Conservation (phyloP, 2,113 vertebrate genomes). For the Egretta garzetta region DNA sequence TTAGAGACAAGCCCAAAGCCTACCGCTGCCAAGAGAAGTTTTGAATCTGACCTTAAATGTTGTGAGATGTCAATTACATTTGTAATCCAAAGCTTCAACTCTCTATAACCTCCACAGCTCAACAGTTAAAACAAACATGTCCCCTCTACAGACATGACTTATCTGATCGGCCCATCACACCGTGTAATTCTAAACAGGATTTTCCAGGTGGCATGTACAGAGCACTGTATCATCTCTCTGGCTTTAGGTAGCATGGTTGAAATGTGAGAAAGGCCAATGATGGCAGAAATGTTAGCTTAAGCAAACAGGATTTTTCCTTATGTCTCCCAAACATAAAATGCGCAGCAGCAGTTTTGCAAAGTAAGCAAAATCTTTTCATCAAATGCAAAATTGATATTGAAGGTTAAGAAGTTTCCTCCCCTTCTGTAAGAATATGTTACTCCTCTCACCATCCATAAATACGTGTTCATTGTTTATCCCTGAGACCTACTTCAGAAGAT, state of each 20-base stretch:
- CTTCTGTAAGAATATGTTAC: not conserved
- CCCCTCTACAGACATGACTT: not conserved
- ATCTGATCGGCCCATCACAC: slow-evolving; percentile 12
- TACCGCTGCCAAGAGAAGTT: not conserved
- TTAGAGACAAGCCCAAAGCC: not conserved
- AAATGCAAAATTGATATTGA: not conserved
- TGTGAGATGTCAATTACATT: slow-evolving; percentile 8
- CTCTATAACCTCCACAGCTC: slow-evolving; percentile 8
- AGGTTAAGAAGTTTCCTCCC: not conserved
- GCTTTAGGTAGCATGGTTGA: not conserved
- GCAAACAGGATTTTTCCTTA: not conserved
- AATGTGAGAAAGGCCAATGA: not conserved
- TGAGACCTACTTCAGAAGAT: not conserved
- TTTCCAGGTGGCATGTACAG: slow-evolving; percentile 24
- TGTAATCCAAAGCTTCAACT: slow-evolving; percentile 32
- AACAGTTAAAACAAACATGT: slow-evolving; percentile 41
- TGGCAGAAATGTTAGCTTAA: not conserved
- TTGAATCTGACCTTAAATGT: slow-evolving; percentile 9
- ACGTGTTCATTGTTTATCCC: not conserved
- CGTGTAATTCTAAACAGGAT: not conserved
- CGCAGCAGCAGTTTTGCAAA: not conserved
- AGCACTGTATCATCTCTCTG: not conserved
- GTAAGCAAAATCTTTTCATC: not conserved
- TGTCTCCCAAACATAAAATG: not conserved
- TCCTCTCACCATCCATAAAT: not conserved